Conservation (phyloP, 2,888 invertebrate genomes). For the Diachrysia chrysitis region DNA sequence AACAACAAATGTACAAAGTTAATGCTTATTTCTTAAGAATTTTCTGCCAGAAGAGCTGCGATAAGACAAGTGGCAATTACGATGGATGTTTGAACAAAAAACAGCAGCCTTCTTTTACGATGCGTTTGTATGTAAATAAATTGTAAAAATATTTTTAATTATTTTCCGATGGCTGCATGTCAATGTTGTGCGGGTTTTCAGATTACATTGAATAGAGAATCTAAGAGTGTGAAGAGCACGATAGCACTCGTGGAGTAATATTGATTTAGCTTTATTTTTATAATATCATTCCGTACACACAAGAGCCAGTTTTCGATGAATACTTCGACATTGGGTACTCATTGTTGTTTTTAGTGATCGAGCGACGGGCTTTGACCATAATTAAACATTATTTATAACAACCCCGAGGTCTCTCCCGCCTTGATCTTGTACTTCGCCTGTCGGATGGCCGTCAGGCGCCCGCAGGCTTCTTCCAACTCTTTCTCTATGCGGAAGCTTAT, state of each 20-base stretch:
- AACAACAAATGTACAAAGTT: no score
- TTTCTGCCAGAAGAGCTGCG: no score
- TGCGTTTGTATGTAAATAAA: no score
- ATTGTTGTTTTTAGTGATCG: neutral
- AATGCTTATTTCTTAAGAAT: no score
- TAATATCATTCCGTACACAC: slow-evolving; percentile 6
- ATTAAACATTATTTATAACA: no score
- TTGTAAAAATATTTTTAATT: neutral
- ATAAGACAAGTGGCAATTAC: no score
- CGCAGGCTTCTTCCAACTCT: slow-evolving; percentile 97
- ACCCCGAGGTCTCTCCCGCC: slow-evolving; percentile 90
- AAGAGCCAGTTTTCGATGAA: neutral
- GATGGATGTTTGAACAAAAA: no score
- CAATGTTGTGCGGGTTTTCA: neutral
- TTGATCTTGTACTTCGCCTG: slow-evolving; percentile 96
- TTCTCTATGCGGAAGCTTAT: slow-evolving; percentile 94
- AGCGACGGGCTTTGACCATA: neutral
- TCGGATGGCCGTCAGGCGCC: slow-evolving; percentile 96
- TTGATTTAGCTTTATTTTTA: slow-evolving; percentile 28
- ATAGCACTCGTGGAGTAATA: slow-evolving; percentile 4
- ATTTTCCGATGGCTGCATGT: neutral
- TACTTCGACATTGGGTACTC: neutral
- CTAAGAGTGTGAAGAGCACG: no score
- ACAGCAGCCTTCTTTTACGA: no score
- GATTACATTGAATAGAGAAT: slow-evolving; percentile 7